Evolutionary conservation across 2,113 vertebrate species (phyloP), one percentile per base, ranked within the genome.

Genomic region (Oxyura jamaicensis): DNA sequence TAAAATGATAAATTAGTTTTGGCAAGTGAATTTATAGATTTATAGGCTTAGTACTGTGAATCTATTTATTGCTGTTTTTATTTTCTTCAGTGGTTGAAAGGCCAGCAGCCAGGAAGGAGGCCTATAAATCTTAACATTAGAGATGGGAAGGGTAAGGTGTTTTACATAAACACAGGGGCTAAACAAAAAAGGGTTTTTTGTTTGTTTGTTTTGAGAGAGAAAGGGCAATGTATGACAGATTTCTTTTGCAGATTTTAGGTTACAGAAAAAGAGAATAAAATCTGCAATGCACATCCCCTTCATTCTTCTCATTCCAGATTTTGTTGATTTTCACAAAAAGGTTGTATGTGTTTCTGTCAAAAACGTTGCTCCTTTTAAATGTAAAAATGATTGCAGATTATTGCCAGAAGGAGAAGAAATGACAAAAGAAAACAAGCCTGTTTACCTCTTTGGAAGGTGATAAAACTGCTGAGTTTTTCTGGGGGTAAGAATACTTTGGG

Each of bases 1-100:
- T 82, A 77, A 90, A 86, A 77, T 91, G 83, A 93, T 77, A 59
- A 55, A 94, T 96, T 90, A 18, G 65, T 48, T 92, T 75, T 93
- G 86, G 89, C 91, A 91, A 78, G 35, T 46, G 74, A 81, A 75
- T 78, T 77, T 81, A 76, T 62, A 74, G 88, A 88, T 95, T 91
- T 89, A 86, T 79, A 83, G 81, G 52, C 41, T 71, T 56, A 71
- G 71, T 41, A 19, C 15, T 56, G 25, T 60, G 67, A 67, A 56
- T 60, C 52, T 83, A 60, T 89, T 86, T 93, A 93, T 81, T 88
- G 60, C 76, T 95, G 66, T 0, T 35, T 91, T 93, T 94, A 94
- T 91, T 93, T 91, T 62, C 65, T 80, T 77, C 85, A 83, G 2
- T 41, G 26, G 35, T 86, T 22, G 42, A 56, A 95, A 80, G 46